Base-by-base conservation (phyloP, 30 jellyfish, hydroid and myxozoan species). In the Turritopsis dohrnii region DNA sequence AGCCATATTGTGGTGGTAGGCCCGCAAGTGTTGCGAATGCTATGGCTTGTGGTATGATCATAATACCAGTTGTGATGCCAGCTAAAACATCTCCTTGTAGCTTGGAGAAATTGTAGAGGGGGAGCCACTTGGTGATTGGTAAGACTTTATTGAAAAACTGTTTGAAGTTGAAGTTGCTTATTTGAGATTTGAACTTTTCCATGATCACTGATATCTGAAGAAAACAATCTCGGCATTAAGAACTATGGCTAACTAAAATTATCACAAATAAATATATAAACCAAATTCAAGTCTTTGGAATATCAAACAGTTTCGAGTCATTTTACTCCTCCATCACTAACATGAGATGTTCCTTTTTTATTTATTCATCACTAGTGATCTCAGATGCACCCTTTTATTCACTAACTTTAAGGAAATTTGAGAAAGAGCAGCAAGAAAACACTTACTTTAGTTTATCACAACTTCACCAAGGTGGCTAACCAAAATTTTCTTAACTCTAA, bases 11-110 rank as follows among this genome's bases (percentile, higher is more conserved):
- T 29, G 94, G 85, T 21, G 97, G 94, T 9, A 91, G 89, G 7
- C 94, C 94, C n/a, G 97, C 97, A 27, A 91, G 83, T 3, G 93
- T 27, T 16, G 96, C 90, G 30, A 86, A 75, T 29, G 97, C 97
- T 30, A 91, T 82, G 18, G 95, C 71, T 75, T 86, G 96, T 16
- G 97, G 97, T 5, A 91, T 88, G 20, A 84, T 83, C 94, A 91
- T 65, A 28, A 91, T 66, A 21, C 97, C 97, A 24, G 83, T 88
- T 16, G 96, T 88, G 23, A 91, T 75, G 30, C 97, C 97, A 52
- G 96, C 91, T 16, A 87, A 76, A 18, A 91, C 9, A 54, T 91
- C 97, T 24, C 91, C 93, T 13, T 86, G 89, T 28, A 91, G 66
- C 65, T 83, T 91, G 65, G 25, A 65, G 8, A 91, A 54, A 52